Percentiles rank a stretch among this genome's conserved stretches.
phyloP scores from a whole-genome alignment of 2,113 vertebrate genomes.

The Leuciscus idus region DNA sequence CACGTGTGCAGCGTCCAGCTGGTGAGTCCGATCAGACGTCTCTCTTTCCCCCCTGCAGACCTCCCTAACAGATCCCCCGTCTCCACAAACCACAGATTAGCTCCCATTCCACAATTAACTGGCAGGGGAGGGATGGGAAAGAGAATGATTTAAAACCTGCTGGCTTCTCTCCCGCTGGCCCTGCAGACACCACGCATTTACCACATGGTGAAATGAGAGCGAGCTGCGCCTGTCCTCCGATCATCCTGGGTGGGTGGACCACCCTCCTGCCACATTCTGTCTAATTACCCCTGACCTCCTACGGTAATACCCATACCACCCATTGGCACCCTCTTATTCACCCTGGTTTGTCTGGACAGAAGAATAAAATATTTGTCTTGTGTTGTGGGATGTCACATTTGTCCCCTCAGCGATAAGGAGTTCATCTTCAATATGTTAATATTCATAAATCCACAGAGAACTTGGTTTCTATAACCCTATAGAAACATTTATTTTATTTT shows the following conservation, averaged over 20 bases:
- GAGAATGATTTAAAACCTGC: slow-evolving; percentile 43
- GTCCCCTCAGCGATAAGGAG: too few species aligned
- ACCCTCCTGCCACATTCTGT: slow-evolving; percentile 15
- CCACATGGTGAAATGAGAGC: slow-evolving; percentile 36
- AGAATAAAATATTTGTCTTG: background rate
- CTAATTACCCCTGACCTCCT: slow-evolving; percentile 39
- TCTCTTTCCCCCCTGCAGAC: slow-evolving; percentile 13
- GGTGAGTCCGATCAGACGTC: background rate
- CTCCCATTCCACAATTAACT: slow-evolving; percentile 31
- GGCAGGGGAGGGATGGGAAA: background rate
- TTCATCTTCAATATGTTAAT: background rate
- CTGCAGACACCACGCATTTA: slow-evolving; percentile 18
- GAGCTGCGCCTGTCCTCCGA: background rate
- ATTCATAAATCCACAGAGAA: background rate
- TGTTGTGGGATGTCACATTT: background rate
- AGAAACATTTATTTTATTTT: background rate
- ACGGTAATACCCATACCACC: slow-evolving; percentile 2
- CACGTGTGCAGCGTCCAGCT: background rate
- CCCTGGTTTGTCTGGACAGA: slow-evolving; percentile 3
- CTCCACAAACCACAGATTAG: slow-evolving; percentile 16
- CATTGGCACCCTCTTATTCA: background rate
- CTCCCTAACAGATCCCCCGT: slow-evolving; percentile 5
- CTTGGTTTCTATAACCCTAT: background rate
- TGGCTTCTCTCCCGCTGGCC: slow-evolving; percentile 27
- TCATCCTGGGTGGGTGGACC: slow-evolving; percentile 18